Base-by-base conservation (phyloP, 2,113 vertebrate species). In the Alexandromys fortis region DNA sequence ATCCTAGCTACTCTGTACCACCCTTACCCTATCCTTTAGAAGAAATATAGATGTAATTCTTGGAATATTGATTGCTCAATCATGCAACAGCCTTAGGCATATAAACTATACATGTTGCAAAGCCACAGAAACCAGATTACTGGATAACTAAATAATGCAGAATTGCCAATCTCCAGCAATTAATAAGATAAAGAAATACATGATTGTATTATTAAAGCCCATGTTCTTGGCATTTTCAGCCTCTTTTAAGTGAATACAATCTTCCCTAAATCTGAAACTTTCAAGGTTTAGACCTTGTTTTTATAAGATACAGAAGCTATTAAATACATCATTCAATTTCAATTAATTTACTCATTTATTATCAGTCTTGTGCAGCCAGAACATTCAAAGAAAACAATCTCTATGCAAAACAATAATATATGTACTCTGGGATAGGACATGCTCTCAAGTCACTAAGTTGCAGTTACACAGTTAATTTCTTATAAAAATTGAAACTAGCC, bases 291-390 rank as follows among this genome's bases (percentile, higher is more conserved):
- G 65, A 83, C 77, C 26, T 91, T 86, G 77, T 42, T 79, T 97
- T 91, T 83, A 38, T 93, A 13, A 86, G 78, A 22, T 70, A 96
- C 38, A 49, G 75, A 96, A 49, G 10, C 55, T 85, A 78, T 73
- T 95, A 87, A 49, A 49, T 68, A 58, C 4, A 81, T 70, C 47
- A 45, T 7, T 83, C 42, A 94, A 89, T 90, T 93, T 83, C 83
- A 96, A 3, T 96, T 93, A 93, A 96, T 9, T 90, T 93, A 70
- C 47, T 73, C 42, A 87, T n/a, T 89, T 63, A 93, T 94, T 68
- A 94, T 70, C 45, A 90, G 61, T 33, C 7, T 24, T 91, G 35
- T 65, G 89, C 78, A 89, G 22, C 73, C 33, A 86, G 68, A 77
- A 73, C 17, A 73, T 70, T 35, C 38, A 63, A 77, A 33, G 6